phyloP scores from a whole-genome alignment of 2,113 vertebrate genomes.

The Phalacrocorax brasilianus region DNA sequence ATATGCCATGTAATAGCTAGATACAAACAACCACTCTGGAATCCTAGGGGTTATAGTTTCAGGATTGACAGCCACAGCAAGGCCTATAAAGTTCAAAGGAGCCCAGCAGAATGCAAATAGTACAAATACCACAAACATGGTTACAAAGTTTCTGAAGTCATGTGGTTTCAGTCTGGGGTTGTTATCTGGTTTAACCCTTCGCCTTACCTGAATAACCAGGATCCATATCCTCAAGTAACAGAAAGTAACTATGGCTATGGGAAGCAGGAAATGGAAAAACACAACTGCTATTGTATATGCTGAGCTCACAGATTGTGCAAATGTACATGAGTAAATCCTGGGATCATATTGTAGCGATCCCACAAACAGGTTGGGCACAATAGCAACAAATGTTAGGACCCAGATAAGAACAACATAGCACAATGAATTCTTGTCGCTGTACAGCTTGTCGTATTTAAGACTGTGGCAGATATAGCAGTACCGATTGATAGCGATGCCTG shows the following conservation, averaged over 20 bases:
- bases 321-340: constrained; percentile 93
- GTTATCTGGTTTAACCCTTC: constrained; percentile 88
- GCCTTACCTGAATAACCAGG: constrained; percentile 90
- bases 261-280: constrained; percentile 94
- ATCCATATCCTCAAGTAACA: constrained; percentile 97
- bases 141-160: constrained; percentile 93
- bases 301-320: constrained; percentile 90
- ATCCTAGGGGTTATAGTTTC: constrained; percentile 81
- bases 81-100: constrained; percentile 92
- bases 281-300: constrained; percentile 92
- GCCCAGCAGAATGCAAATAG: constrained; percentile 98
- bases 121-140: constrained; percentile 97
- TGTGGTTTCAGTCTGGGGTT: constrained; percentile 88
- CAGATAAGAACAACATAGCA: constrained; percentile 91
- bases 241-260: constrained; percentile 91
- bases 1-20: constrained; percentile 97
- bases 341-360: constrained; percentile 92
- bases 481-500: constrained; percentile 93
- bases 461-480: constrained; percentile 99
- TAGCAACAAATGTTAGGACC: constrained; percentile 87
- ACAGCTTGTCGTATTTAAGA: constrained; percentile 89
- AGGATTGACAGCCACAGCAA: constrained; percentile 89
- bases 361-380: constrained; percentile 89
- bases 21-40: constrained; percentile 95
- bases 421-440: constrained; percentile 89